A percentile compares a stretch with the other conserved stretches of the same genome.
These are phyloP conservation scores for Hermetia illucens DNA, from an alignment of 1,140 invertebrate genomes.

Conservation along the genomic window DNA sequence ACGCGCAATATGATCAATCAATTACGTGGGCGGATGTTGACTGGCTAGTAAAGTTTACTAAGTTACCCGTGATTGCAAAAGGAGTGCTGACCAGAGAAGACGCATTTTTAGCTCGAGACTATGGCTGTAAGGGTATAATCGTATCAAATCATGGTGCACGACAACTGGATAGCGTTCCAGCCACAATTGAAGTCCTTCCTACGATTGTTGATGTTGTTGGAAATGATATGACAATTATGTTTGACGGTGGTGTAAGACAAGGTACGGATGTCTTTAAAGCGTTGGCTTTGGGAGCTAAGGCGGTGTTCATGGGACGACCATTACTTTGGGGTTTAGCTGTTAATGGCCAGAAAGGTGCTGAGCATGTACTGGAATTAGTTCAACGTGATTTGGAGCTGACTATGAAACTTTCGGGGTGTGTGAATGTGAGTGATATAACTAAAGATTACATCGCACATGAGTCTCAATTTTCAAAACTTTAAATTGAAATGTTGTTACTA, in stretches of 20 bases:
- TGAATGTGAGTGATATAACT: slow-evolving; percentile 42
- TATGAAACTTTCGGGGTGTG: slow-evolving; percentile 64
- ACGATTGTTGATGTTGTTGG: slow-evolving; percentile 67
- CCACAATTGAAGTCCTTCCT: slow-evolving; percentile 77
- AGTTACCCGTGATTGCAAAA: slow-evolving; percentile 76
- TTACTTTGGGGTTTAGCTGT: slow-evolving; percentile 75
- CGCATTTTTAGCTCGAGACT: slow-evolving; percentile 56
- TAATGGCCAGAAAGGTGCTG: slow-evolving; percentile 64
- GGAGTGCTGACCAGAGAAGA: slow-evolving; percentile 81
- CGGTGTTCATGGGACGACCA: slow-evolving; percentile 83
- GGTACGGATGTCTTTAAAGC: slow-evolving; percentile 88
- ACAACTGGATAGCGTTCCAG: slow-evolving; percentile 72
- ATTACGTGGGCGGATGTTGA: slow-evolving; percentile 71
- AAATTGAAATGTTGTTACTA: too few relatives aligned
- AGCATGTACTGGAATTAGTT: slow-evolving; percentile 55
- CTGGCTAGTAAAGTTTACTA: slow-evolving; percentile 69
- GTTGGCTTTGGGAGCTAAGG: slow-evolving; percentile 76
- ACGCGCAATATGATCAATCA: slow-evolving; percentile 57
- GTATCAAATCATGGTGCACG: slow-evolving; percentile 88
- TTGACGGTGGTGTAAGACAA: slow-evolving; percentile 76
- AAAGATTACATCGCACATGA: slow-evolving; percentile 54
- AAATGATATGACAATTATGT: slow-evolving; percentile 60
- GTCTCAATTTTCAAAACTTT: slow-evolving; percentile 44
- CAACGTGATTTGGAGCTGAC: slow-evolving; percentile 63
- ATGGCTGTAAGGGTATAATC: slow-evolving; percentile 63